These are phyloP conservation scores for Drosophila suzukii DNA, from an alignment of 1,140 invertebrate species.

Conservation along the genomic window DNA sequence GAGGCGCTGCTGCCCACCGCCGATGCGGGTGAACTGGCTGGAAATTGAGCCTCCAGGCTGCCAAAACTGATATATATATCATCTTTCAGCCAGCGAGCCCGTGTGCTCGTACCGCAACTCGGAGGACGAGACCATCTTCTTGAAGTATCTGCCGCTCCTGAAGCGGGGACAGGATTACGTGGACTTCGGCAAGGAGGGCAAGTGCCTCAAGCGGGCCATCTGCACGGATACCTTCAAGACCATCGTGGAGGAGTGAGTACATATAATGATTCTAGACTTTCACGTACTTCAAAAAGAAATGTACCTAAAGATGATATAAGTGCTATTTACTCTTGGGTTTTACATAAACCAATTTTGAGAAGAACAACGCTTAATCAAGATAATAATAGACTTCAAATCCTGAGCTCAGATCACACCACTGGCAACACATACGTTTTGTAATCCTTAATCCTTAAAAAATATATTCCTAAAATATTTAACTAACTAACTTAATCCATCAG, in stretches of 20 bases:
- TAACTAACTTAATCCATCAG: no score
- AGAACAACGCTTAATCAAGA: no score
- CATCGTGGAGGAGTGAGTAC: conserved; percentile 71
- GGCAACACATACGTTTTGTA: no score
- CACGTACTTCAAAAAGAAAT: no score
- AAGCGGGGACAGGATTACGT: conserved; percentile 76
- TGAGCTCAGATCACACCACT: no score
- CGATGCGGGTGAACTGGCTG: conserved; percentile 42
- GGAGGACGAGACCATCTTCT: conserved; percentile 72
- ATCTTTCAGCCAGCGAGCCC: conserved; percentile 58
- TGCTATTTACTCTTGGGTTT: no score
- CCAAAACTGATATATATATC: background rate
- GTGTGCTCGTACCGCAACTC: conserved; percentile 71
- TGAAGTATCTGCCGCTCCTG: conserved; percentile 71
- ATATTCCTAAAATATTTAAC: no score
- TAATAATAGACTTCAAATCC: no score
- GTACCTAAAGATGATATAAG: no score
- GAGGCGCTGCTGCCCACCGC: background rate
- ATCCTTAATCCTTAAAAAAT: no score
- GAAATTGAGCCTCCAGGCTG: background rate
- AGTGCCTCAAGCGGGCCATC: conserved; percentile 70
- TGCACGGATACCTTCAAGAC: conserved; percentile 76
- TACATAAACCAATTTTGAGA: no score
- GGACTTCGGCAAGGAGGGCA: conserved; percentile 75
- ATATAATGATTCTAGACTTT: no score